Evolutionary conservation across 37 sponge, comb jelly and placozoan species (phyloP), one percentile per base, ranked within the genome.

Genomic region (Spongia lamella): DNA sequence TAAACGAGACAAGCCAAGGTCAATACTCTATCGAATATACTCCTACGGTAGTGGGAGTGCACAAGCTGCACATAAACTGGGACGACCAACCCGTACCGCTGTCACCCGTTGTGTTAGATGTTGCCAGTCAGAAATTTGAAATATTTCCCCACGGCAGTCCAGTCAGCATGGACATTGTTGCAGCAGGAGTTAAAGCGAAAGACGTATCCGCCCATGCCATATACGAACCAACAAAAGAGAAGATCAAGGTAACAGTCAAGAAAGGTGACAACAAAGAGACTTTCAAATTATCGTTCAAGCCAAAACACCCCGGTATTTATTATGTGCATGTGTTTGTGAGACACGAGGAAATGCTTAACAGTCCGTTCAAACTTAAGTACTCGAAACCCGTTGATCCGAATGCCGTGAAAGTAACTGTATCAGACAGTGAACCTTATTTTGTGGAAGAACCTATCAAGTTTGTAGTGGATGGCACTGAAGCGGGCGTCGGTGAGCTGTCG

Each of bases 41-140:
- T 0, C 91, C 91, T 0, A 65, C 83, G 7, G 53, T 60, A 17
- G 60, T 59, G 25, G 91, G 91, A 6, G 38, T 53, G 20, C 91
- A 90, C 73, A 70, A 75, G 20, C 54, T 81, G 32, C 70, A 81
- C 61, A 47, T 85, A 9, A 30, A 67, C 37, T 90, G 86, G 86
- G 49, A 53, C 24, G 58, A 62, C 15, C 79, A 82, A 32, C 55
- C 43, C 11, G 74, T 90, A 13, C 91, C 91, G 0, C 63, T 65
- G 6, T 72, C 83, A 1, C 91, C 91, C 21, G 73, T 90, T 20
- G 32, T 50, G 33, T 90, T 90, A 59, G 73, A 82, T 0, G 86
- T 90, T 11, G 58, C 51, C 17, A 43, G 47, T 43, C 7, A 43
- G 9, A 43, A 43, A 9, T 9, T 43, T 5, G 66, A 58, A n/a